Evolutionary conservation across 1,140 invertebrate genomes (phyloP), one percentile per base, ranked within the genome.

Genomic region (Drosophila bipectinata): DNA sequence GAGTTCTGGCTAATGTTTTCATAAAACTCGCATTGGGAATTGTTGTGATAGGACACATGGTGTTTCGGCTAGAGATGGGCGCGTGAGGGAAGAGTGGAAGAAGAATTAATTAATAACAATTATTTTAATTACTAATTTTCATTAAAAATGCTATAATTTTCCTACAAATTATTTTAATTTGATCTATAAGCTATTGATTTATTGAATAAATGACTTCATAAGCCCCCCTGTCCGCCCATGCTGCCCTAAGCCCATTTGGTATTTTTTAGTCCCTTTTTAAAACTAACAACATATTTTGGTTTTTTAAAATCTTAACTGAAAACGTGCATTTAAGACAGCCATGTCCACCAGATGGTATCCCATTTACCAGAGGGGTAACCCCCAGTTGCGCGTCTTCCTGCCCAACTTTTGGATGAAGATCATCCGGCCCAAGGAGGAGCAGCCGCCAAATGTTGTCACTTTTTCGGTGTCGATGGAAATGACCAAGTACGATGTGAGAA

Each of bases 371-470:
- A 95, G 94, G 92, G 98, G 97, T 8, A 97, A 97, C 92, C 97
- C 98, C 21, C 98, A 99, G 89, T 91, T 97, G 32, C 93, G 97
- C 66, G 93, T 98, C 30, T 98, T 97, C 92, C 92, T 99, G 21
- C 97, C 98, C 9, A 97, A 98, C 92, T 98, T 98, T 92, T 98
- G 96, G 96, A 96, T 99, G 95, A 99, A 98, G 92, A 78, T 99
- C 4, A 94, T 98, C 1, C 93, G 94, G 52, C 95, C 96, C 3
- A 77, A 91, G 4, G 82, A 93, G 37, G 92, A 94, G 18, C 95
- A 96, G 54, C 93, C 94, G 37, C 92, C 94, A 44, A 97, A 98
- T 93, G 87, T 96, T 44, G 96, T 98, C 1, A 93, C 95, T 48
- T 99, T 99, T 93, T 93, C 95, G 45, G 96, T 96, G 72, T 98